Evolutionary conservation across 2,797 vertebrate species (phyloP).

Genomic region (Poeciliopsis infans): DNA sequence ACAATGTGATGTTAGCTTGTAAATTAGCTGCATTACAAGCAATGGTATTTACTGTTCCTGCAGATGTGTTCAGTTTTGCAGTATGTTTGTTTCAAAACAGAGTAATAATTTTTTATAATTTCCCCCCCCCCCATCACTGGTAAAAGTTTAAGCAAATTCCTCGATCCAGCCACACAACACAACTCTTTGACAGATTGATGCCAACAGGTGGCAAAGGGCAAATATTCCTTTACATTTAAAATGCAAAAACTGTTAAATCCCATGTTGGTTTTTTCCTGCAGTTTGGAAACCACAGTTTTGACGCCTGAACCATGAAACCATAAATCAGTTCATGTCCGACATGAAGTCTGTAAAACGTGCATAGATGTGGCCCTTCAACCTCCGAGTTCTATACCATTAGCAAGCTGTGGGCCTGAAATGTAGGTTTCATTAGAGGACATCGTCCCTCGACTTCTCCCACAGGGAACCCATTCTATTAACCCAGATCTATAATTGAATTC

Average conservation of each 20-base stretch:
- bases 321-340: neutral
- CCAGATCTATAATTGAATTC: conserved; percentile 84
- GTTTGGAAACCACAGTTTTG: no score
- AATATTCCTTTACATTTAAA: neutral
- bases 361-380: conserved; percentile 5
- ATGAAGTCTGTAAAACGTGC: neutral
- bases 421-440: conserved; percentile 77
- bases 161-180: neutral
- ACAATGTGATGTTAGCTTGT: neutral
- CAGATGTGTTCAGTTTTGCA: neutral
- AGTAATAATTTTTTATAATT: neutral
- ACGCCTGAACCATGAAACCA: neutral
- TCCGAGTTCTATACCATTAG: conserved; percentile 45
- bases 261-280: no score
- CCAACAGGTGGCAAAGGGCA: neutral
- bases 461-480: conserved; percentile 80
- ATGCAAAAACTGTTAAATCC: neutral
- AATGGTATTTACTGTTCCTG: neutral
- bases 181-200: neutral
- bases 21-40: neutral
- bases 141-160: neutral
- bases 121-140: neutral
- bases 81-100: neutral
- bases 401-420: conserved; percentile 63
- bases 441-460: conserved; percentile 73